A percentile compares a stretch with the other conserved stretches of the same genome.
Evolutionary conservation across 2,797 vertebrate species (phyloP).

Genomic region (Gymnoscopelus microlampas): DNA sequence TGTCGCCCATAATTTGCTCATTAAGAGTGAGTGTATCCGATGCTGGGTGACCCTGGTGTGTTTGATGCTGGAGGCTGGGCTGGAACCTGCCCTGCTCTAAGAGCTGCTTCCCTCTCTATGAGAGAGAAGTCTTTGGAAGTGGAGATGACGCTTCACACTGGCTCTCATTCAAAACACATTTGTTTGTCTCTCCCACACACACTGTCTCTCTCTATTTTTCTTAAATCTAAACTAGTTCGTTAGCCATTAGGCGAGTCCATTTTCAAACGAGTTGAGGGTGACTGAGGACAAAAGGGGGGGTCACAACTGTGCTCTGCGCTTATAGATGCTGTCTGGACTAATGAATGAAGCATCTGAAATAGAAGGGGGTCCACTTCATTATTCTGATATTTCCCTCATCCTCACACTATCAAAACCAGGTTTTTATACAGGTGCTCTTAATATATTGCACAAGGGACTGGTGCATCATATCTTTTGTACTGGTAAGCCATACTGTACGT

Average conservation of each 20-base stretch:
- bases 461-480: too few species aligned
- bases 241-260: not conserved
- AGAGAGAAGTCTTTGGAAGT: constrained; percentile 43
- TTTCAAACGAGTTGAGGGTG: too few species aligned
- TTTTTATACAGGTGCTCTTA: not conserved
- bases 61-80: constrained; percentile 45
- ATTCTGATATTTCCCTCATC: too few species aligned
- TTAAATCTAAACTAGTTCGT: not conserved
- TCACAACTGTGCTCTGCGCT: not conserved
- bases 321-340: not conserved
- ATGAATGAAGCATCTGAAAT: too few species aligned
- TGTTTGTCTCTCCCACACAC: too few species aligned
- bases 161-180: not conserved
- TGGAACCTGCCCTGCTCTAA: constrained; percentile 16
- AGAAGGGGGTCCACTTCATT: too few species aligned
- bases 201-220: not conserved
- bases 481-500: too few species aligned
- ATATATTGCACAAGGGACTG: too few species aligned
- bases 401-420: too few species aligned
- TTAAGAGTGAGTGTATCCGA: not conserved
- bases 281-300: too few species aligned
- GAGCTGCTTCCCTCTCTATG: constrained; percentile 51
- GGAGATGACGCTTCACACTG: constrained; percentile 21
- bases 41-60: constrained; percentile 39
- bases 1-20: too few species aligned